A percentile compares a stretch with the other conserved stretches of the same genome.
phyloP scores from a whole-genome alignment of 1,140 invertebrate species.

The Aphidius gifuensis region DNA sequence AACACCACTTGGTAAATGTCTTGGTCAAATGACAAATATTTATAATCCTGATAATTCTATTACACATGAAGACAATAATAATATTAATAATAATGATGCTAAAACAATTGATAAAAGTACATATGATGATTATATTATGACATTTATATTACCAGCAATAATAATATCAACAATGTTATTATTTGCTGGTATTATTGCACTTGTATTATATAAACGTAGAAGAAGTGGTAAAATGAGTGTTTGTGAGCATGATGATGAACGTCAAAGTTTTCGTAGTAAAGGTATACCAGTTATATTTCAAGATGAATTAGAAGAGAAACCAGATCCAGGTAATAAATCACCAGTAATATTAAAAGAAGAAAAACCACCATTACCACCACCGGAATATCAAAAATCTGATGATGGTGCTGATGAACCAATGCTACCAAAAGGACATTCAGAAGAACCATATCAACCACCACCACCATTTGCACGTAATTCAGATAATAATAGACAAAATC shows the following conservation, averaged over 20 bases:
- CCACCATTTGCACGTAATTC: constrained; percentile 74
- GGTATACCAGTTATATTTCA: constrained; percentile 93
- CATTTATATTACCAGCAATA: constrained; percentile 83
- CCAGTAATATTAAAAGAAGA: constrained; percentile 91
- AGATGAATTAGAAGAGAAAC: constrained; percentile 90
- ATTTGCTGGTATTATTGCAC: constrained; percentile 82
- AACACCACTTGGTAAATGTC: constrained; percentile 69
- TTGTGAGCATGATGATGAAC: constrained; percentile 71
- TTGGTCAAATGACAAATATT: constrained; percentile 57
- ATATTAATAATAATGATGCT: too few relatives aligned
- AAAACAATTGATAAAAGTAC: constrained; percentile 48
- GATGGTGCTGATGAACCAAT: constrained; percentile 53
- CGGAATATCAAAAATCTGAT: constrained; percentile 66
- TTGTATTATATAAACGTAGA: constrained; percentile 79
- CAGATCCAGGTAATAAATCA: constrained; percentile 77
- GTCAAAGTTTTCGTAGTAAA: constrained; percentile 81
- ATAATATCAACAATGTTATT: constrained; percentile 87
- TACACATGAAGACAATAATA: constrained; percentile 40
- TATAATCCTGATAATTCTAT: constrained; percentile 48
- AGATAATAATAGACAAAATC: constrained; percentile 63
- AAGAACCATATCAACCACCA: constrained; percentile 62
- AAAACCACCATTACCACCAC: constrained; percentile 80
- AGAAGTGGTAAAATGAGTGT: constrained; percentile 79
- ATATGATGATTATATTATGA: constrained; percentile 82
- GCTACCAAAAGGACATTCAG: constrained; percentile 52